Base-by-base conservation (phyloP, 2,888 invertebrate species). In the Drosophila neotestacea region DNA sequence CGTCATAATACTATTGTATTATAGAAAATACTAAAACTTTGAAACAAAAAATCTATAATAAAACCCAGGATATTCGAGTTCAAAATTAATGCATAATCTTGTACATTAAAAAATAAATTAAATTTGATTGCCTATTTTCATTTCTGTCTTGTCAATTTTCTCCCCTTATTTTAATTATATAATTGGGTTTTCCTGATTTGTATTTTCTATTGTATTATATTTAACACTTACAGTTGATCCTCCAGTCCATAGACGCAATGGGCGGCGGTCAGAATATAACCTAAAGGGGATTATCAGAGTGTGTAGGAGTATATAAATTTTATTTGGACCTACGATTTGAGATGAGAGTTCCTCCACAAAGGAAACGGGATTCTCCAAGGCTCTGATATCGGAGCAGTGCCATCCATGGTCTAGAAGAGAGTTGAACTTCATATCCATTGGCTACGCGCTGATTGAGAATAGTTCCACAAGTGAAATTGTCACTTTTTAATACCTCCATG, bases 371-470 rank as follows among this genome's bases (percentile, higher is more conserved):
- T 13, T 79, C 61, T 0, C 59, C 67, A 13, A 74, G 27, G 9
- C 65, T 79, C 7, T 72, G 64, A 48, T 90, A 90, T 3, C 77
- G 77, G 4, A 90, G 68, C 55, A 90, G 36, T 2, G 81, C 82
- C 90, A 90, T 90, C 90, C 90, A 90, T 4, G 90, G 90, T 6
- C 82, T 77, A 6, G 82, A 81, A 28, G 84, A 89, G 16, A 90
- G 62, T 22, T 79, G 76, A 2, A 90, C 90, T 59, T 85, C 82
- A 16, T 79, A 66, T 4, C 90, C 90, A 61, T 88, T 70, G 47
- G 90, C 64, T 6, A 90, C 80, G 6, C 76, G 78, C 32, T 80
- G 78, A 30, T 65, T 86, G 27, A 84, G 71, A 4, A 77, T 64
- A 30, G 65, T 69, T n/a, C 80, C 88, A 9, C 81, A 76, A 16